Percentiles rank a stretch among this genome's conserved stretches.
These are phyloP conservation scores for Camponotus pennsylvanicus DNA, from an alignment of 1,140 invertebrate genomes.

Conservation along the genomic window DNA sequence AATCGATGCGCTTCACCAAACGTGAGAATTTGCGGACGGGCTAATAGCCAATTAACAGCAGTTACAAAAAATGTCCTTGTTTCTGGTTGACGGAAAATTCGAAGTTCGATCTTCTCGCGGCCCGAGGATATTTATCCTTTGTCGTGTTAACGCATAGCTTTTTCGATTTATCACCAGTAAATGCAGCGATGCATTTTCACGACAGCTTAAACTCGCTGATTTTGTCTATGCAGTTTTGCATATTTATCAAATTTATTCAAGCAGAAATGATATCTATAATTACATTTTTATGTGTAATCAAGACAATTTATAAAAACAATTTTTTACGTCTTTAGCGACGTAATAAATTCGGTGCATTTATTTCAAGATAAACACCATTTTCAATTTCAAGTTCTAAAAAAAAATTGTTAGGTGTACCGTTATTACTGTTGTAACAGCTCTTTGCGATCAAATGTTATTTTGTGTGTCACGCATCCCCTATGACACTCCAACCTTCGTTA, in stretches of 20 bases:
- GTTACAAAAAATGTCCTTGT: slow-evolving; percentile 13
- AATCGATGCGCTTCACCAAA: not conserved
- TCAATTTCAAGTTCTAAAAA: not conserved
- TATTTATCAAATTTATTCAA: slow-evolving; percentile 24
- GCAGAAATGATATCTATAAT: slow-evolving; percentile 25
- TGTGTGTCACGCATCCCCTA: not conserved
- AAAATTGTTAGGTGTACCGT: slow-evolving; percentile 17
- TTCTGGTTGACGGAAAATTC: not conserved
- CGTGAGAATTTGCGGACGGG: not conserved
- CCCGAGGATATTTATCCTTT: slow-evolving; percentile 27
- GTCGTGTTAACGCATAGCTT: not conserved
- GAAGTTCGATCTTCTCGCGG: not conserved
- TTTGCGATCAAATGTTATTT: not conserved
- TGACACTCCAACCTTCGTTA: slow-evolving; percentile 39
- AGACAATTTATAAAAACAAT: too few species aligned
- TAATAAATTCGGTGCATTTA: not conserved
- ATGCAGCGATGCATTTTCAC: not conserved
- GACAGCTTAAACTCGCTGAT: slow-evolving; percentile 1
- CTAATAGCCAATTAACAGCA: slow-evolving; percentile 28
- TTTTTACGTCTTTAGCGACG: not conserved
- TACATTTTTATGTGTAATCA: not conserved
- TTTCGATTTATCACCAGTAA: slow-evolving; percentile 1
- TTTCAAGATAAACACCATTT: slow-evolving; percentile 1
- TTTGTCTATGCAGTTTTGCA: not conserved
- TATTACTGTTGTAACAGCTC: slow-evolving; percentile 38